These are phyloP conservation scores for Drosophila oshimai DNA, from an alignment of 1,140 invertebrate genomes.

Conservation along the genomic window DNA sequence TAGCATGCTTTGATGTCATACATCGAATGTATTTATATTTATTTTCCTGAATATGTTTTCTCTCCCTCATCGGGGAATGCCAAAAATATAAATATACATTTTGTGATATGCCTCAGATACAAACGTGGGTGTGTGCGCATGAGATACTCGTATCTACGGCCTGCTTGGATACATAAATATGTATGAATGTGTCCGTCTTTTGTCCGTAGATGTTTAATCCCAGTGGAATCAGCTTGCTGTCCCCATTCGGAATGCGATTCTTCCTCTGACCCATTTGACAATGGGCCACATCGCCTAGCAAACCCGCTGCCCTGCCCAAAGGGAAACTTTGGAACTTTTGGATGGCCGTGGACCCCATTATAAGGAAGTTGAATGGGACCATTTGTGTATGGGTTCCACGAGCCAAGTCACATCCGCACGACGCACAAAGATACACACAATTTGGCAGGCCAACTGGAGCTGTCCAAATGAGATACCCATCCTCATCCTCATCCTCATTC, in stretches of 20 bases:
- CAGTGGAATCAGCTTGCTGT: slow-evolving; percentile 23
- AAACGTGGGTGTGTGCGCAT: background rate
- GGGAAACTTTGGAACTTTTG: background rate
- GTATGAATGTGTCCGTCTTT: background rate
- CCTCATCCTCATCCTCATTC: no score
- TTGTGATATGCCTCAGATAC: slow-evolving; percentile 11
- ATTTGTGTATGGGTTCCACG: slow-evolving; percentile 57
- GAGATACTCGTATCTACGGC: slow-evolving; percentile 9
- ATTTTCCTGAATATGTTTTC: background rate
- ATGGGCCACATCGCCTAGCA: background rate
- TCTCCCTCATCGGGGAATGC: slow-evolving; percentile 2
- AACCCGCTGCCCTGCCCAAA: background rate
- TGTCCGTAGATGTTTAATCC: slow-evolving; percentile 22
- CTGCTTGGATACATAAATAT: slow-evolving; percentile 21
- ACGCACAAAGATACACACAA: slow-evolving; percentile 38
- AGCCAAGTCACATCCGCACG: slow-evolving; percentile 52
- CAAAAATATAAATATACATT: slow-evolving; percentile 36
- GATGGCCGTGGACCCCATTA: slow-evolving; percentile 4
- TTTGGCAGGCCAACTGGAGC: slow-evolving; percentile 22
- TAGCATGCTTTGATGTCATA: slow-evolving; percentile 36
- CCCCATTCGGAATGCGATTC: slow-evolving; percentile 11
- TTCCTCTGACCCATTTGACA: slow-evolving; percentile 11
- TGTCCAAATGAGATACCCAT: slow-evolving; percentile 31
- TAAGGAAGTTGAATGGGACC: slow-evolving; percentile 59
- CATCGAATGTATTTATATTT: background rate